phyloP scores from a whole-genome alignment of 2,888 invertebrate species.

The Xiphydria camelus region DNA sequence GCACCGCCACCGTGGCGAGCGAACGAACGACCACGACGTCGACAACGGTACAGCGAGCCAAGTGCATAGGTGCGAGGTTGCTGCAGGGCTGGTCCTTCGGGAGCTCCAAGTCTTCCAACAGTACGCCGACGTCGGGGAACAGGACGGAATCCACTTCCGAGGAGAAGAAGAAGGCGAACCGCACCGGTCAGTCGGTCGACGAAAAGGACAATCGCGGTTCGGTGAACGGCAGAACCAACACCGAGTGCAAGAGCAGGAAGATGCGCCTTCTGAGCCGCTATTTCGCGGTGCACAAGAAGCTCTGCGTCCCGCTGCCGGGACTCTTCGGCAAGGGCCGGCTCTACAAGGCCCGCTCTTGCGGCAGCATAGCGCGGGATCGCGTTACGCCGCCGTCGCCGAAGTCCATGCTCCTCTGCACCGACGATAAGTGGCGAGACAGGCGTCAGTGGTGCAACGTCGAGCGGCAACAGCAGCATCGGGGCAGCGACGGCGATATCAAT shows the following conservation, averaged over 20 bases:
- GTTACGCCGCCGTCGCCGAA: conserved; percentile 55
- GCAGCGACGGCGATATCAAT: conserved; percentile 61
- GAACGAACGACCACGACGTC: conserved; percentile 35
- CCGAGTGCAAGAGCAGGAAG: conserved; percentile 56
- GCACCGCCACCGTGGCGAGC: not conserved
- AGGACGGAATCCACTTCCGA: conserved; percentile 46
- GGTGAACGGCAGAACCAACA: conserved; percentile 44
- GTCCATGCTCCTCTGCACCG: conserved; percentile 48
- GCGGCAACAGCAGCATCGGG: conserved; percentile 50
- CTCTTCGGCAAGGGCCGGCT: conserved; percentile 62
- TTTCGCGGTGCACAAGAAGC: conserved; percentile 69
- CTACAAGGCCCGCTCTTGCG: conserved; percentile 68
- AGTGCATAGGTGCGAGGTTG: conserved; percentile 61
- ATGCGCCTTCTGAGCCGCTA: conserved; percentile 68
- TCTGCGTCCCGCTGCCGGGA: conserved; percentile 66
- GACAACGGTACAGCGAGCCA: conserved; percentile 53
- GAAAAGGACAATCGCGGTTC: conserved; percentile 28
- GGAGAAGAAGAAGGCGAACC: conserved; percentile 36
- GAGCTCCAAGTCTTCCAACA: conserved; percentile 22
- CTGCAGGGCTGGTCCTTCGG: conserved; percentile 58
- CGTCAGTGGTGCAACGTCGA: conserved; percentile 52
- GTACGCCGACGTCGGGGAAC: conserved; percentile 19
- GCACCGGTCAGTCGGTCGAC: conserved; percentile 13
- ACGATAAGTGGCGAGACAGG: conserved; percentile 56
- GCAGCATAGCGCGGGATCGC: conserved; percentile 63